Percentiles rank a stretch among this genome's conserved stretches.
Evolutionary conservation across 2,797 vertebrate species (phyloP).

Genomic region (Octomys mimax): DNA sequence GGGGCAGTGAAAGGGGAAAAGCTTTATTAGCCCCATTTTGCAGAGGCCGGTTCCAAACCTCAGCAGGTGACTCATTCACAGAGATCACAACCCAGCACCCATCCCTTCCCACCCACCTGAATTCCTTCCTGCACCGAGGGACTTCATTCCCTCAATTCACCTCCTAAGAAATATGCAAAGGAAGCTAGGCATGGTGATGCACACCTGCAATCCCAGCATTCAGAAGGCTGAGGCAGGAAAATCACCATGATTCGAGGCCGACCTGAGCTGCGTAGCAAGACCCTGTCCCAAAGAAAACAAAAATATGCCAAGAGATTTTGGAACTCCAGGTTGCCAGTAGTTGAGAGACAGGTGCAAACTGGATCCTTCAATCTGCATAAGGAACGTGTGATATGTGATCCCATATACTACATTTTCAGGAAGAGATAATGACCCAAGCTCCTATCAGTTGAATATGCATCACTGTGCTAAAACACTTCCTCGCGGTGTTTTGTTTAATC

Average conservation of each 20-base stretch:
- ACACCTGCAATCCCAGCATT: background rate
- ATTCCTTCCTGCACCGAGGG: background rate
- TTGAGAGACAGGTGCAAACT: background rate
- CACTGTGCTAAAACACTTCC: background rate
- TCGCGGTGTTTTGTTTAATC: background rate
- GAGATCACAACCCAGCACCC: conserved; percentile 59
- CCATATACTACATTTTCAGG: background rate
- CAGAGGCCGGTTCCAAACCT: conserved; percentile 23
- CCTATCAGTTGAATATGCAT: background rate
- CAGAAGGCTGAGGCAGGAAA: background rate
- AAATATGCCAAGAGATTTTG: background rate
- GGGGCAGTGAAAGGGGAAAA: background rate
- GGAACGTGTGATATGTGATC: background rate
- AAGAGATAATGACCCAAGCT: background rate
- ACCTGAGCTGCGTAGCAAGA: background rate
- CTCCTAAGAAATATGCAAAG: conserved; percentile 31
- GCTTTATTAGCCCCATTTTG: conserved; percentile 59
- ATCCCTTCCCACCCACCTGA: background rate
- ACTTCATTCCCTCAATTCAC: background rate
- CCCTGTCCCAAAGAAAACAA: background rate
- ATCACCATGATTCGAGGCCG: background rate
- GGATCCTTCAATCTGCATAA: background rate
- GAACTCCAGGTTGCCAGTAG: background rate
- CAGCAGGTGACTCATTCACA: conserved; percentile 63
- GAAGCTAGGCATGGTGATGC: background rate